Conservation (phyloP, 2,888 invertebrate species). For the Parascotia fuliginaria region DNA sequence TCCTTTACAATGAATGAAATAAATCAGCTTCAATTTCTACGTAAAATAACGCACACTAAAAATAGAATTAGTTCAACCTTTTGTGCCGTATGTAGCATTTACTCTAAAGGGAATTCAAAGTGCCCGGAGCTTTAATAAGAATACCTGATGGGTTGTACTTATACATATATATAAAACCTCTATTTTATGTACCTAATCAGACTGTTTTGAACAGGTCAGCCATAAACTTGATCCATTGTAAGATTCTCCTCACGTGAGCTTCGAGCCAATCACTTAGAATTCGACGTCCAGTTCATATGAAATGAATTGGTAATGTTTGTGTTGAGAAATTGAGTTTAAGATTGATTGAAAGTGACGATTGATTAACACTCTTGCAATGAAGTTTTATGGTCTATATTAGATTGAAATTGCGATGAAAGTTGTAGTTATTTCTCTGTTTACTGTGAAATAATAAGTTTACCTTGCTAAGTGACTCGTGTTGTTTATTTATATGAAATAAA, state of each 20-base stretch:
- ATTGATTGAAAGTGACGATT: neutral
- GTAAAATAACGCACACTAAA: neutral
- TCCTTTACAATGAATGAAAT: neutral
- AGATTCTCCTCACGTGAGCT: conserved; percentile 35
- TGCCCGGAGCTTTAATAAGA: neutral
- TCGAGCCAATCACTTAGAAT: conserved; percentile 38
- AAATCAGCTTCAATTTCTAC: neutral
- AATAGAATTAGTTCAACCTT: neutral
- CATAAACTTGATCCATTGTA: conserved; percentile 14
- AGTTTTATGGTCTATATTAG: too few relatives aligned
- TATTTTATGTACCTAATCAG: conserved; percentile 32
- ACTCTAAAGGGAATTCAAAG: neutral
- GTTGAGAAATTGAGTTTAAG: neutral
- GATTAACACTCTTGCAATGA: too few relatives aligned
- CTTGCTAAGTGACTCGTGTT: too few relatives aligned
- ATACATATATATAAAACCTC: conserved; percentile 25
- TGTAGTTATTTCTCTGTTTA: too few relatives aligned
- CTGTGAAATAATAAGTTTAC: too few relatives aligned
- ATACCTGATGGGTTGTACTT: neutral
- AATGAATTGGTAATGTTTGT: conserved; percentile 15
- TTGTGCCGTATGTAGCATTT: neutral
- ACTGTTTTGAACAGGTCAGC: neutral
- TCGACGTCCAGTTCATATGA: conserved; percentile 13
- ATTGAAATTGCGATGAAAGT: too few relatives aligned
- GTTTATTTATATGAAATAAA: too few relatives aligned